Percentiles rank a stretch among this genome's conserved stretches.
phyloP scores from a whole-genome alignment of 2,888 invertebrate species.

The Callosobruchus maculatus region DNA sequence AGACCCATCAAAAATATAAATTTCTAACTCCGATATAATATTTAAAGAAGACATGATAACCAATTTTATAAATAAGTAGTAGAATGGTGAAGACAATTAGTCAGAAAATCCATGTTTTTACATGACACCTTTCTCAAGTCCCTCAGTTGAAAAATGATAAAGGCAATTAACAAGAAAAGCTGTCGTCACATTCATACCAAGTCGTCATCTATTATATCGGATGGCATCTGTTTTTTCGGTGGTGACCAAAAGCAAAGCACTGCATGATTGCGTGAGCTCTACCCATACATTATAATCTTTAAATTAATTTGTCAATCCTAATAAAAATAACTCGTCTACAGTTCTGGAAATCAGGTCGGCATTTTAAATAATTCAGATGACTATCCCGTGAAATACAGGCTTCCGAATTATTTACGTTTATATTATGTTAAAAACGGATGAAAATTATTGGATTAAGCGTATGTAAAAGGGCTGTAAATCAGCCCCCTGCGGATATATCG shows the following conservation, averaged over 20 bases:
- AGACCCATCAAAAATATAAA: too few species aligned
- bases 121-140: neutral
- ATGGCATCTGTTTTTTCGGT: neutral
- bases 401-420: conserved; percentile 1
- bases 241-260: neutral
- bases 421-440: conserved; percentile 1
- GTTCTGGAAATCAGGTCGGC: conserved; percentile 5
- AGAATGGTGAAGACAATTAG: neutral
- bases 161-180: neutral
- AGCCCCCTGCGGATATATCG: neutral
- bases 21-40: neutral
- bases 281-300: conserved; percentile 24
- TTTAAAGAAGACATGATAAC: neutral
- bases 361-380: conserved; percentile 10
- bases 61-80: neutral
- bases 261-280: conserved; percentile 21
- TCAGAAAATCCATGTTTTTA: neutral
- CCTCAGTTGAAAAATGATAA: neutral
- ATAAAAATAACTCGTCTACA: conserved; percentile 19
- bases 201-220: neutral
- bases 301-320: conserved; percentile 27
- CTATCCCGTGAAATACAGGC: conserved; percentile 10
- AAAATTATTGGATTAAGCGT: neutral
- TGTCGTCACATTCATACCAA: neutral
- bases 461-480: neutral